Evolutionary conservation across 1,140 invertebrate species (phyloP).

Genomic region (fruit fly (Drosophila melanogaster)): Release_6_plus_ISO1_MT NC_004354.4:6539001-6539500

Average conservation of each 20-base stretch:
- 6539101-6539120: conserved; percentile 13
- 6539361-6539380: too few species aligned
- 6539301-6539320: background rate
- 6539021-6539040: conserved; percentile 18
- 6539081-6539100: conserved; percentile 42
- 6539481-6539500: conserved; percentile 62
- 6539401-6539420: background rate
- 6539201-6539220: conserved; percentile 32
- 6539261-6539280: conserved; percentile 13
- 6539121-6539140: conserved; percentile 42
- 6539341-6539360: background rate
- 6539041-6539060: conserved; percentile 23
- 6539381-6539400: too few species aligned
- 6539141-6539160: conserved; percentile 54
- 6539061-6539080: conserved; percentile 36
- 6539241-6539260: conserved; percentile 16
- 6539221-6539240: conserved; percentile 33
- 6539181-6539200: conserved; percentile 1
- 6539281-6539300: background rate
- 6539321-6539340: background rate
- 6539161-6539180: conserved; percentile 56
- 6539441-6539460: background rate
- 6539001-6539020: conserved; percentile 27
- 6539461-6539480: conserved; percentile 4
- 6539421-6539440: background rate